Conservation (phyloP, 2,113 vertebrate species). For the Microtus montanus region DNA sequence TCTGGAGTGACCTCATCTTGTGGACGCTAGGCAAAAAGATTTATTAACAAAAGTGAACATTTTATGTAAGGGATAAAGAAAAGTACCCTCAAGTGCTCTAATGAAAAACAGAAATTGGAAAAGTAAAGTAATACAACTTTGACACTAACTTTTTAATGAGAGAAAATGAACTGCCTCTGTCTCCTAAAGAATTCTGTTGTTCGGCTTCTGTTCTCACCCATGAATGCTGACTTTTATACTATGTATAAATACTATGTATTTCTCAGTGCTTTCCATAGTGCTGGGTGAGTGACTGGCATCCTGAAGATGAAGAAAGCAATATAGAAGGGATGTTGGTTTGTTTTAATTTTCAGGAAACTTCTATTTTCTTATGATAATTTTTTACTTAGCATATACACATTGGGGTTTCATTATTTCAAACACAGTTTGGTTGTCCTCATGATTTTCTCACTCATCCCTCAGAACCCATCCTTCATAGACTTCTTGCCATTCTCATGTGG, state of each 20-base stretch:
- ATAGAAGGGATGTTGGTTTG: not conserved
- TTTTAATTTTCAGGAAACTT: not conserved
- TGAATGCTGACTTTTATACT: not conserved
- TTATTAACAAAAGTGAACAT: not conserved
- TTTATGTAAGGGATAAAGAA: slow-evolving; percentile 8
- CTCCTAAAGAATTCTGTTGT: not conserved
- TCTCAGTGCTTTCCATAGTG: not conserved
- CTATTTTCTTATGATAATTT: not conserved
- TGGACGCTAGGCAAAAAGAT: slow-evolving; percentile 46
- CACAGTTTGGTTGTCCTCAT: not conserved
- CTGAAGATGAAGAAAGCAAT: not conserved
- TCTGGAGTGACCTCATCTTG: not conserved
- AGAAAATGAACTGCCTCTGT: not conserved
- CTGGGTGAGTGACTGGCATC: not conserved
- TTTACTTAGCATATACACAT: not conserved
- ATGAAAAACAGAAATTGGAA: not conserved
- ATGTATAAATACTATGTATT: not conserved
- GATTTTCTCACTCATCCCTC: not conserved
- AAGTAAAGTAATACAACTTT: slow-evolving; percentile 5
- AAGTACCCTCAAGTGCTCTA: not conserved
- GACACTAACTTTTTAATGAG: not conserved
- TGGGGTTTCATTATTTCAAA: not conserved
- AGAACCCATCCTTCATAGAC: not conserved
- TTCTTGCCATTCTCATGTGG: not conserved
- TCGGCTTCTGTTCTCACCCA: not conserved